phyloP scores from a whole-genome alignment of 2,113 vertebrate species.

The Siphamia tubifer region DNA sequence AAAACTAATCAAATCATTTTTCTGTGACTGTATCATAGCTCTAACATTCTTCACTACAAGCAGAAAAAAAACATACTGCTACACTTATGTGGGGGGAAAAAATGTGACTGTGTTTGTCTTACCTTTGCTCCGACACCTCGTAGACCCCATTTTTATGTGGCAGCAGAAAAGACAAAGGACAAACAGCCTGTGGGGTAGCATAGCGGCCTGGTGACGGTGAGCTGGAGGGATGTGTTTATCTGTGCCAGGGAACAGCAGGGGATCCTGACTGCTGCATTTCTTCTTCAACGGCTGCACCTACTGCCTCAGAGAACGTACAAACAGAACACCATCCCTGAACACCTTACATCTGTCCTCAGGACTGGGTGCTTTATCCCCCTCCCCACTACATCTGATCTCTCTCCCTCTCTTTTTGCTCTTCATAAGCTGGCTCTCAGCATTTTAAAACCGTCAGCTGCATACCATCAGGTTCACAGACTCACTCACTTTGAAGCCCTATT shows the following conservation, averaged over 20 bases:
- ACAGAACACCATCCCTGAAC: neutral
- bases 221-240: neutral
- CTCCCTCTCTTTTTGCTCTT: neutral
- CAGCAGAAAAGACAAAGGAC: conserved; percentile 42
- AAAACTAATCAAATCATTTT: too few species aligned
- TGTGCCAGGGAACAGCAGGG: neutral
- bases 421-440: neutral
- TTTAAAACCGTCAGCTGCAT: conserved; percentile 36
- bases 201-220: neutral
- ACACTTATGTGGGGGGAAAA: neutral
- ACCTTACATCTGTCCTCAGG: neutral
- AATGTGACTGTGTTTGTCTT: neutral
- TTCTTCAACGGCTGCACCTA: neutral
- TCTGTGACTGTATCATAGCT: too few species aligned
- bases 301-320: neutral
- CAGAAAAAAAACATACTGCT: neutral
- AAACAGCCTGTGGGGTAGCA: conserved; percentile 45
- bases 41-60: neutral
- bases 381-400: neutral
- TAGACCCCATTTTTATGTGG: conserved; percentile 21
- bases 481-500: neutral
- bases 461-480: conserved; percentile 27
- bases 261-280: neutral
- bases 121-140: conserved; percentile 37
- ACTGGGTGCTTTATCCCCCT: neutral